Evolutionary conservation across 2,113 vertebrate species (phyloP).

Genomic region (Carettochelys insculpta): DNA sequence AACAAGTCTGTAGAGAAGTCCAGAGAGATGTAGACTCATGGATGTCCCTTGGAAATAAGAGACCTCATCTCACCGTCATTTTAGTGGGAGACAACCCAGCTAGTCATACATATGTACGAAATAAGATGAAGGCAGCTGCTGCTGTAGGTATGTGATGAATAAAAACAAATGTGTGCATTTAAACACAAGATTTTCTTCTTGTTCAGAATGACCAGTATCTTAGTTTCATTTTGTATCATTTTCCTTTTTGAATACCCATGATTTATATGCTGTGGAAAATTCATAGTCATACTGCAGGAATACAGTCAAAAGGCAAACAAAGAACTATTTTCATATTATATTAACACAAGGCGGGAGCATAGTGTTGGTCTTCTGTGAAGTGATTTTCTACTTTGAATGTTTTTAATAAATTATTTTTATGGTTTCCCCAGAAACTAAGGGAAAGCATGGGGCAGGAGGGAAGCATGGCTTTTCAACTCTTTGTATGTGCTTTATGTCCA

Average conservation of each 20-base stretch:
- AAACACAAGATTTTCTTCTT: neutral
- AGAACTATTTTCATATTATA: neutral
- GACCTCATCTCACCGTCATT: slow-evolving; percentile 90
- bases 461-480: neutral
- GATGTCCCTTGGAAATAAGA: slow-evolving; percentile 84
- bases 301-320: neutral
- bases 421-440: rapidly evolving
- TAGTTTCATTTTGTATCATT: neutral
- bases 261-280: neutral
- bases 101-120: slow-evolving; percentile 89
- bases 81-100: slow-evolving; percentile 90
- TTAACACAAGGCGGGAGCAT: rapidly evolving
- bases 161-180: neutral
- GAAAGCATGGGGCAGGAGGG: neutral
- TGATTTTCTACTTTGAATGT: neutral
- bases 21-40: slow-evolving; percentile 84
- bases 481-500: neutral
- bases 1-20: slow-evolving; percentile 87
- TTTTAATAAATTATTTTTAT: neutral
- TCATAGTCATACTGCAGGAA: neutral
- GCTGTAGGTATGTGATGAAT: slow-evolving; percentile 82
- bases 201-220: neutral
- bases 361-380: neutral
- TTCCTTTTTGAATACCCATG: neutral
- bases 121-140: slow-evolving; percentile 88